Percentiles rank a stretch among this genome's conserved stretches.
phyloP scores from a whole-genome alignment of 2,797 vertebrate genomes.

The Sebastes diploproa region DNA sequence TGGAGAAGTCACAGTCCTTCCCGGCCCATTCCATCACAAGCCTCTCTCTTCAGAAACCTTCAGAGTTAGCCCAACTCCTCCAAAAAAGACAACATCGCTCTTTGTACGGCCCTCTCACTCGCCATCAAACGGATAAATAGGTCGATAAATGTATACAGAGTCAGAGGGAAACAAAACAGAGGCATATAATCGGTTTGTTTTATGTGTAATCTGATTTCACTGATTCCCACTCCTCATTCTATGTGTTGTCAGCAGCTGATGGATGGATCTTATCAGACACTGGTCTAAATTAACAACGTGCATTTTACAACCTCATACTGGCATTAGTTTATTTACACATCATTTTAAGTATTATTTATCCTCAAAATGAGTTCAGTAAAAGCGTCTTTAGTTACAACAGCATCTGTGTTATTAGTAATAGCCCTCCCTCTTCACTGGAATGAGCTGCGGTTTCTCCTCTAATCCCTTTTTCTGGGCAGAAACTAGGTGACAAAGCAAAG shows the following conservation, averaged over 20 bases:
- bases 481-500: conserved; percentile 53
- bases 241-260: conserved; percentile 27
- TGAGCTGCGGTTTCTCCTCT: conserved; percentile 39
- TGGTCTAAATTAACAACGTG: neutral
- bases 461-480: conserved; percentile 46
- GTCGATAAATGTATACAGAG: conserved; percentile 78
- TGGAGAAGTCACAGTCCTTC: conserved; percentile 94
- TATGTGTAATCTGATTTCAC: conserved; percentile 72
- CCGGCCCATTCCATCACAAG: conserved; percentile 96
- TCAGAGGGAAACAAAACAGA: conserved; percentile 71
- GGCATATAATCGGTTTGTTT: conserved; percentile 77
- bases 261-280: conserved; percentile 11
- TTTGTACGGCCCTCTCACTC: conserved; percentile 84
- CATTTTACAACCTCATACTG: neutral
- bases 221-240: conserved; percentile 43
- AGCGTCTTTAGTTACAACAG: neutral
- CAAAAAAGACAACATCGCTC: conserved; percentile 91
- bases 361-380: neutral
- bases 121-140: conserved; percentile 78
- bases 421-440: conserved; percentile 46
- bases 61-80: conserved; percentile 87
- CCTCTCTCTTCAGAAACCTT: conserved; percentile 92
- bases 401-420: conserved; percentile 25
- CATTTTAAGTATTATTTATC: neutral
- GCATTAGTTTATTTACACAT: neutral